Percentiles rank a stretch among this genome's conserved stretches.
Conservation (phyloP, 35 echinoderm and acorn worm species). For the Nesometra sesokonis region DNA sequence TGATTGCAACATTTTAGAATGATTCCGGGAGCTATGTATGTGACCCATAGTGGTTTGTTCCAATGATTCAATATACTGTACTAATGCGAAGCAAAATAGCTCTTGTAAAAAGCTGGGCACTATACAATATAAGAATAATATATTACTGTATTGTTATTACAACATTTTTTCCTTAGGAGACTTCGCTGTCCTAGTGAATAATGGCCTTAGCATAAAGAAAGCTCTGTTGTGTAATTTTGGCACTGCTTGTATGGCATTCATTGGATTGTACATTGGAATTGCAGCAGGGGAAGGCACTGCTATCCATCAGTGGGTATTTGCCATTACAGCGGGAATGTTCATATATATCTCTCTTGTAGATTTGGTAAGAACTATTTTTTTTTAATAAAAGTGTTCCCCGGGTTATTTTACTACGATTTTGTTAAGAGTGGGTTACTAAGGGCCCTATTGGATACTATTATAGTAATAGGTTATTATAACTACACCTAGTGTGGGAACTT, state of each 20-base stretch:
- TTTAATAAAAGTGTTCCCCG: too few species aligned
- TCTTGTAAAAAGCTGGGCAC: too few species aligned
- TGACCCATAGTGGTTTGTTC: too few species aligned
- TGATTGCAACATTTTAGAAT: too few species aligned
- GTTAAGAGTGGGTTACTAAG: too few species aligned
- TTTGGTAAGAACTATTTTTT: conserved; percentile 61
- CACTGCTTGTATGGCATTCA: conserved; percentile 64
- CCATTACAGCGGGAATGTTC: conserved; percentile 79
- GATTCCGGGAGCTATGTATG: too few species aligned
- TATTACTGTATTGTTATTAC: too few species aligned
- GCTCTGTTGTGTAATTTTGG: conserved; percentile 46
- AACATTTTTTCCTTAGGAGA: conserved; percentile 59
- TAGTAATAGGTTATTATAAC: neutral
- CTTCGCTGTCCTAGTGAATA: conserved; percentile 82
- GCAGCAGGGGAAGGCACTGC: conserved; percentile 49
- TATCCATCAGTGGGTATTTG: conserved; percentile 75
- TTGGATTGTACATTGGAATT: conserved; percentile 61
- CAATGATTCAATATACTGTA: too few species aligned
- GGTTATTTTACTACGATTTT: too few species aligned
- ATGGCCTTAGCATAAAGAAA: conserved; percentile 79
- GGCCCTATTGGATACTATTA: neutral
- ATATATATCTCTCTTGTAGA: conserved; percentile 73
- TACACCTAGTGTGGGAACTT: neutral
- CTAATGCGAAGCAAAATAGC: too few species aligned
- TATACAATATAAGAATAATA: too few species aligned